Conservation (phyloP, 2,113 vertebrate genomes). For the Zosterops borbonicus region DNA sequence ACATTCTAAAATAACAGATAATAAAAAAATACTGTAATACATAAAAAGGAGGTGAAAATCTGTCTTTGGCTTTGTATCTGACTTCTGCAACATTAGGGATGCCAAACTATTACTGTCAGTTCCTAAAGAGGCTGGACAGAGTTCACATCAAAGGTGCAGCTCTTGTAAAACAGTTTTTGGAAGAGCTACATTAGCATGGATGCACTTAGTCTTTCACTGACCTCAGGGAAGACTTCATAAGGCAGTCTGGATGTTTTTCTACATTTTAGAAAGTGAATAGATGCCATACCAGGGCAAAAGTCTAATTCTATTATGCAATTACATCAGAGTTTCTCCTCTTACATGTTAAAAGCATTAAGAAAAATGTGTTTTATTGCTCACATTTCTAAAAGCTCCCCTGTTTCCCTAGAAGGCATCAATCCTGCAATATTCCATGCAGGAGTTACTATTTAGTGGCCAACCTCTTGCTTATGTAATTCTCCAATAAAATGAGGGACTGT, state of each 20-base stretch:
- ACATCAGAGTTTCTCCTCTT: neutral
- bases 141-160: neutral
- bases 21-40: neutral
- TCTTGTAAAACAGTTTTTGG: neutral
- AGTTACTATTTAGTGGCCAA: neutral
- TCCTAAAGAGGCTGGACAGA: neutral
- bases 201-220: fast-evolving
- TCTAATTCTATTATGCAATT: neutral
- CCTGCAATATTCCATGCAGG: neutral
- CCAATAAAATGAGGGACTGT: neutral
- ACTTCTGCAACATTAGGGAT: neutral
- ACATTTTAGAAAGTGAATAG: neutral
- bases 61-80: neutral
- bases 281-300: neutral
- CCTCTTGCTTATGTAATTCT: neutral
- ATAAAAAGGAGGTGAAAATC: fast-evolving
- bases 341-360: neutral
- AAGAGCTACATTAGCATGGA: neutral
- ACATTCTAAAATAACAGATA: neutral
- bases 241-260: neutral
- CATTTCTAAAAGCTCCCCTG: neutral
- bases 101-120: neutral
- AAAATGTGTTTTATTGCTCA: neutral
- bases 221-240: neutral
- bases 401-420: neutral